These are phyloP conservation scores for Eleginops maclovinus DNA, from an alignment of 2,113 vertebrate species.

Conservation along the genomic window DNA sequence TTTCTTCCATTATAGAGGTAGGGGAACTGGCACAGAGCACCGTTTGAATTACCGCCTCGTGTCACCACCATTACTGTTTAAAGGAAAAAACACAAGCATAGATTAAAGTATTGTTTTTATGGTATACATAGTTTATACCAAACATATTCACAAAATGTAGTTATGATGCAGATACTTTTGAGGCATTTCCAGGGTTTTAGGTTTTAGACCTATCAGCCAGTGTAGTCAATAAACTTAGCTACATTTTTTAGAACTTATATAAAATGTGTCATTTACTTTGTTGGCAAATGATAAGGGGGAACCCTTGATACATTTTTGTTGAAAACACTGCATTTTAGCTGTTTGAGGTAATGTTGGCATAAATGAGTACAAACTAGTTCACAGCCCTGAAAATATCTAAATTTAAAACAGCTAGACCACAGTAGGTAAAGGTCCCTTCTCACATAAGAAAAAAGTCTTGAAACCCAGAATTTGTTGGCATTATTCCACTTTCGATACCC, in stretches of 20 bases:
- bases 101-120: neutral
- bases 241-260: neutral
- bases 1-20: conserved; percentile 95
- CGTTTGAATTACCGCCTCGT: conserved; percentile 96
- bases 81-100: neutral
- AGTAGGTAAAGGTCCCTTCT: no score
- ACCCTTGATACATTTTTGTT: no score
- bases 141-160: neutral
- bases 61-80: conserved; percentile 88
- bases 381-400: neutral
- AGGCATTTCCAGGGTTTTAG: neutral
- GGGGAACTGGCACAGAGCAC: conserved; percentile 95
- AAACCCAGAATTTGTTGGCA: no score
- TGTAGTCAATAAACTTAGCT: neutral
- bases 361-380: no score
- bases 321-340: no score
- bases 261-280: neutral
- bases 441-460: no score
- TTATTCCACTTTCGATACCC: no score
- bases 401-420: neutral
- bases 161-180: neutral
- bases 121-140: no score
- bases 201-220: neutral
- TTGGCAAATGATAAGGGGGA: no score
- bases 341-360: no score